Evolutionary conservation across 2,797 vertebrate species (phyloP), one percentile per base, ranked within the genome.

Genomic region (Zalophus californianus): DNA sequence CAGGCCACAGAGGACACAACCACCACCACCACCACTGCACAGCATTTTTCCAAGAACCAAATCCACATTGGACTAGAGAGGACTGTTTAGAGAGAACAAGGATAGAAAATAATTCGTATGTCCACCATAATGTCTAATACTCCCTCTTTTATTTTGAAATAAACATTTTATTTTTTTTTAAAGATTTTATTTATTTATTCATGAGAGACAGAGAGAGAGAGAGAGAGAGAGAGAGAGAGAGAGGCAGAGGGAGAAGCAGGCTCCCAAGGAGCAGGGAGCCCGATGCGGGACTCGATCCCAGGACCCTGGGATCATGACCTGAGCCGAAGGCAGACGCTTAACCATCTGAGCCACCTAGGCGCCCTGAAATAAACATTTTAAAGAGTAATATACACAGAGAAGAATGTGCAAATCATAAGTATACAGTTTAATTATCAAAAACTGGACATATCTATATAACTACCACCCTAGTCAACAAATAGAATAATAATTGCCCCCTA

Each of bases 11-110:
- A 91, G 54, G 20, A 86, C 18, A 75, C 25, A 72, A 44, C 70
- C 41, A 73, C 23, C 38, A 15, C 32, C 44, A 18, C 44, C 10
- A 18, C 7, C 25, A 35, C 35, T 35, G 32, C 25, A 78, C 0
- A 70, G 29, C 23, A 60, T 38, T 86, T 91, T 88, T 70, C 75
- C 54, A 66, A 96, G 92, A 89, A 79, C 60, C 6, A 89, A 77
- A 66, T 32, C 70, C 58, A 50, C 13, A 44, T 0, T 56, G 68
- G 38, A 48, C 27, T 2, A 66, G 13, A 29, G 9, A 85, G 25
- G 15, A 32, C 13, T 78, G 9, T 50, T 68, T 70, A 80, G 35
- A 52, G 64, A 90, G 4, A 15, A 58, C 25, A 35, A 35, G 4
- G 18, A 91, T 25, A 21, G 15, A 73, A 94, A 90, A 52, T 54